Percentiles rank a stretch among this genome's conserved stretches.
Conservation (phyloP, 2,888 invertebrate species). For the Ptychoptera albimana region DNA sequence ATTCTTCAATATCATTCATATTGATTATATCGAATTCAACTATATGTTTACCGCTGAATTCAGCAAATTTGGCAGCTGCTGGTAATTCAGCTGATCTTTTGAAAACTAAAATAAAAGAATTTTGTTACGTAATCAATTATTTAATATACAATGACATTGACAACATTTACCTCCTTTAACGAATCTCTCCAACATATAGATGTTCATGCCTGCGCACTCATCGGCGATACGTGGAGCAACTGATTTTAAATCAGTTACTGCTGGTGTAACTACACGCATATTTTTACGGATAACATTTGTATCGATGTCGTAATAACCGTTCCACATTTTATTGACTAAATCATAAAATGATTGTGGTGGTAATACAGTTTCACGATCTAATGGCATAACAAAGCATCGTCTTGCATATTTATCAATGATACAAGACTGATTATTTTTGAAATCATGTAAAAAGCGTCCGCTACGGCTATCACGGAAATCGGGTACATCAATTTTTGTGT, state of each 20-base stretch:
- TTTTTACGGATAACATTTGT: constrained; percentile 58
- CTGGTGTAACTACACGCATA: constrained; percentile 58
- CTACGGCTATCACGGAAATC: constrained; percentile 65
- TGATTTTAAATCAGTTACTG: constrained; percentile 42
- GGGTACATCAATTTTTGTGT: constrained; percentile 75
- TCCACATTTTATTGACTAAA: constrained; percentile 61
- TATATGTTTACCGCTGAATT: constrained; percentile 60
- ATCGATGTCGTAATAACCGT: constrained; percentile 67
- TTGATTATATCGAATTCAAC: constrained; percentile 60
- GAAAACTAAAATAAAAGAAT: constrained; percentile 15
- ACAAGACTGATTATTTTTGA: constrained; percentile 55
- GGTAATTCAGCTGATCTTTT: constrained; percentile 37
- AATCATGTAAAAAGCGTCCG: constrained; percentile 86
- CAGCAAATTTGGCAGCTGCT: constrained; percentile 46
- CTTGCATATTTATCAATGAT: constrained; percentile 59
- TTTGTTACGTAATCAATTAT: too few relatives aligned
- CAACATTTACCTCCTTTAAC: constrained; percentile 41
- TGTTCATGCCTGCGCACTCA: constrained; percentile 52
- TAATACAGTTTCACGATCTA: constrained; percentile 60
- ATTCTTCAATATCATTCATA: constrained; percentile 41
- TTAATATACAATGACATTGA: background rate
- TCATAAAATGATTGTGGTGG: constrained; percentile 69
- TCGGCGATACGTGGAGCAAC: constrained; percentile 54
- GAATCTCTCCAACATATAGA: constrained; percentile 56
- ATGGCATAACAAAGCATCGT: constrained; percentile 82